Percentiles rank a stretch among this genome's conserved stretches.
These are phyloP conservation scores for Manacus vitellinus DNA, from an alignment of 2,113 vertebrate genomes.

Conservation along the genomic window DNA sequence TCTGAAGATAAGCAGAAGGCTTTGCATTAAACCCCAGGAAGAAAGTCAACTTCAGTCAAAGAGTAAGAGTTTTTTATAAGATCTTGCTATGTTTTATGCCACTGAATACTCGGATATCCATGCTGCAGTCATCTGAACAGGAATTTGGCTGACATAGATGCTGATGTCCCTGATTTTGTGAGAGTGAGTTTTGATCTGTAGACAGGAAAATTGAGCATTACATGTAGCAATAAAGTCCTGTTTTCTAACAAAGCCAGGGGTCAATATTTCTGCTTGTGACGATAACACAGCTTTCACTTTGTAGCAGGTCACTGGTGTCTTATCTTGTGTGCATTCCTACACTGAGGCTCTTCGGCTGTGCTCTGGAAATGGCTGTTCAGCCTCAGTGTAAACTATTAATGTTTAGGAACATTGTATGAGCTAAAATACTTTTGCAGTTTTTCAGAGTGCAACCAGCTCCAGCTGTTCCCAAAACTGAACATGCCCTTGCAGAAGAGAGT, in stretches of 20 bases:
- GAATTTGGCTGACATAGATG: neutral
- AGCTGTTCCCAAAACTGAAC: neutral
- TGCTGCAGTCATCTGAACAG: neutral
- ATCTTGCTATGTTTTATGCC: neutral
- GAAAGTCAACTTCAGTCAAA: neutral
- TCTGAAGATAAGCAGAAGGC: conserved; percentile 9
- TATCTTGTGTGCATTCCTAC: neutral
- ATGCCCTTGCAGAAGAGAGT: neutral
- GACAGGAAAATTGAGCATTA: neutral
- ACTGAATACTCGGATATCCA: fast-evolving
- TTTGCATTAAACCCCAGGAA: conserved; percentile 68
- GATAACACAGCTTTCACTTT: neutral
- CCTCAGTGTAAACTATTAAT: neutral
- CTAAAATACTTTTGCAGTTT: neutral
- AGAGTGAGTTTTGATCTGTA: neutral
- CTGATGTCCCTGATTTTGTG: neutral
- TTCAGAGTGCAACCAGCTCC: neutral
- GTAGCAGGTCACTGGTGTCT: neutral
- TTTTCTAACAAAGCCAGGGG: neutral
- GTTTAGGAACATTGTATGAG: neutral
- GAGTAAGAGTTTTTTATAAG: neutral
- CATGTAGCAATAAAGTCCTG: neutral
- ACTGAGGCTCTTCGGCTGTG: neutral
- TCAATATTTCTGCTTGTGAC: neutral
- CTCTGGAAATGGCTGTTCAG: neutral